Evolutionary conservation across 2,888 invertebrate genomes (phyloP), one percentile per base, ranked within the genome.

Genomic region (Hylaea fasciaria): DNA sequence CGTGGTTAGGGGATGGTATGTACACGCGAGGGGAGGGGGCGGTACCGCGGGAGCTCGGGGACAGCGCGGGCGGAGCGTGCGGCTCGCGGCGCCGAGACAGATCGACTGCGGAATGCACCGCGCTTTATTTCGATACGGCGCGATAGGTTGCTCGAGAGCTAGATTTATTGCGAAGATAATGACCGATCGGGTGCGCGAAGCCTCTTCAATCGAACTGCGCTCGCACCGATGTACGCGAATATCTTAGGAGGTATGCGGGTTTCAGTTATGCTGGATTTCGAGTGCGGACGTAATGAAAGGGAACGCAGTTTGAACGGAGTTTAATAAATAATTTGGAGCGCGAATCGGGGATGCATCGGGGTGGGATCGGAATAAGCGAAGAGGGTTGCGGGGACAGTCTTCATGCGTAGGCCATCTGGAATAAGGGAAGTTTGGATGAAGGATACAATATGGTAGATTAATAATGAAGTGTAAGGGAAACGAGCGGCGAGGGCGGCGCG

Each of bases 51-150:
- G 46, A 32, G 28, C n/a, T 4, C 14, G 45, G 29, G 14, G 14
- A 0, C 37, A 0, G 3, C 29, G 13, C 66, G 65, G 62, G 57
- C 69, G 75, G 74, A 22, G 77, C 79, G 82, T 80, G 78, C 78
- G 82, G 68, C 72, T 73, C 72, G 65, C 70, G 70, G 66, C 72
- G 70, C 68, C 66, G 68, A 66, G 55, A 58, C 28, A 68, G 65
- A 71, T 69, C 76, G 75, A 79, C 80, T 81, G 80, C 68, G 64
- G 65, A 66, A 67, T 70, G 68, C 70, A 65, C 41, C 41, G 58
- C 29, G 65, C 66, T 61, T 66, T 66, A 66, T 69, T 69, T 69
- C 60, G 61, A 68, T 59, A 50, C 61, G 57, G 52, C 50, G 52
- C n/a, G 67, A 48, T 68, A 53, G 54, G 58, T 57, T 57, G 45